Evolutionary conservation across 2,888 invertebrate genomes (phyloP), one percentile per base, ranked within the genome.

Genomic region (Eupithecia vulgata): DNA sequence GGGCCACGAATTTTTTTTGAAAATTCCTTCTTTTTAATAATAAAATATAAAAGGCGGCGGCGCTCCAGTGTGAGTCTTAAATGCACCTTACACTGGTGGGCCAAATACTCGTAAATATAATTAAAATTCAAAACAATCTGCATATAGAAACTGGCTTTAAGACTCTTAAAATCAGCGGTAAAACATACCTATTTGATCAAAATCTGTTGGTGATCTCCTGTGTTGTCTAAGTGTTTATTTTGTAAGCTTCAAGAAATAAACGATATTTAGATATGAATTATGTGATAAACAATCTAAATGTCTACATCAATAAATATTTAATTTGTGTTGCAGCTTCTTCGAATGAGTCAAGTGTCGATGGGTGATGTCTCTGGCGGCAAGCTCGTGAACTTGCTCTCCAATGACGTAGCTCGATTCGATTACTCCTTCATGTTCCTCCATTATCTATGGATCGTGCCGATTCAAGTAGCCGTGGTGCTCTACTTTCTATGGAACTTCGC

Each of bases 321-420:
- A 13, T 12, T 25, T 65, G 6, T 65, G 5, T 87, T 85, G 17
- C 75, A 97, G 97, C 93, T 97, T 1, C 90, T 98, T 64, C 95
- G 96, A 52, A 92, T 98, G 76, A 97, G 96, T 83, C 96, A 97
- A 86, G 95, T 95, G 5, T 96, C 97, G 0, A 83, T 98, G 34
- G 96, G 96, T 0, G 95, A 95, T 73, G 95, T 96, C 88, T 83
- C 95, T 82, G 91, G 97, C 80, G 98, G 98, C 0, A 97, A 97
- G 87, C 94, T 98, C 77, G 96, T 98, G 35, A 98, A 98, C 88
- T 90, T 98, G 70, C 88, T 98, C 83, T 97, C 98, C 0, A 98
- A 98, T 81, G 98, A 98, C 87, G 96, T 98, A 13, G 95, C 96
- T 70, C 95, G 97, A 81, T 97, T 98, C 85, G 98, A 98, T 85